These are phyloP conservation scores for Diorhabda sublineata DNA, from an alignment of 1,140 invertebrate genomes.

Conservation along the genomic window DNA sequence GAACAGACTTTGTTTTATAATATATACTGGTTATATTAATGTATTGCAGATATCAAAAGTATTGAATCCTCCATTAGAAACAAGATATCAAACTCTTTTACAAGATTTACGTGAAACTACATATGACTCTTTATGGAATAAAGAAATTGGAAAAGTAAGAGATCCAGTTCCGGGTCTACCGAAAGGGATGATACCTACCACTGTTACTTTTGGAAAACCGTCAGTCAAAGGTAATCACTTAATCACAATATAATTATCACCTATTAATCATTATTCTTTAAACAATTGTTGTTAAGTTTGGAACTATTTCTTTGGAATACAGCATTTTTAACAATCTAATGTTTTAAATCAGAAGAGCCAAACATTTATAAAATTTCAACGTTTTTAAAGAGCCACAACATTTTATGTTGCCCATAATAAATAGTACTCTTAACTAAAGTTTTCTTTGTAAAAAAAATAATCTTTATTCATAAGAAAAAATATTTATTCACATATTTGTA, in stretches of 20 bases:
- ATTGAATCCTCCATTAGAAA: constrained; percentile 44
- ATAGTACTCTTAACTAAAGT: too few species aligned
- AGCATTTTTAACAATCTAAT: too few species aligned
- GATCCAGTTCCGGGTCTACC: constrained; percentile 52
- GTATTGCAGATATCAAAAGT: constrained; percentile 17
- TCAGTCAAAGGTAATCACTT: constrained; percentile 42
- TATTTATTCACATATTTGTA: too few species aligned
- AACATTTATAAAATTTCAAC: too few species aligned
- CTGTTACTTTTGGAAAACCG: constrained; percentile 50
- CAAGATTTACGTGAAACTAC: constrained; percentile 51
- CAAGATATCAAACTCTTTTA: constrained; percentile 51
- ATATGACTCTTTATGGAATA: constrained; percentile 52
- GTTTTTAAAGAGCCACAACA: too few species aligned
- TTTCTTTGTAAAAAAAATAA: too few species aligned
- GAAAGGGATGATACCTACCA: constrained; percentile 46
- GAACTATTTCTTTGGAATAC: too few species aligned
- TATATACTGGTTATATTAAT: constrained; percentile 8
- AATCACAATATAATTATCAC: background rate
- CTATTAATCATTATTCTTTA: background rate
- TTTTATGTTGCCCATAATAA: too few species aligned
- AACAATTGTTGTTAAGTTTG: too few species aligned
- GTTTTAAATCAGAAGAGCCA: too few species aligned
- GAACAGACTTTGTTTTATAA: background rate
- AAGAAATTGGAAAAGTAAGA: constrained; percentile 44
- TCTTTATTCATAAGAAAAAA: too few species aligned